phyloP scores from a whole-genome alignment of 64 coral and sea anemone genomes.

The Cladopsammia gracilis region DNA sequence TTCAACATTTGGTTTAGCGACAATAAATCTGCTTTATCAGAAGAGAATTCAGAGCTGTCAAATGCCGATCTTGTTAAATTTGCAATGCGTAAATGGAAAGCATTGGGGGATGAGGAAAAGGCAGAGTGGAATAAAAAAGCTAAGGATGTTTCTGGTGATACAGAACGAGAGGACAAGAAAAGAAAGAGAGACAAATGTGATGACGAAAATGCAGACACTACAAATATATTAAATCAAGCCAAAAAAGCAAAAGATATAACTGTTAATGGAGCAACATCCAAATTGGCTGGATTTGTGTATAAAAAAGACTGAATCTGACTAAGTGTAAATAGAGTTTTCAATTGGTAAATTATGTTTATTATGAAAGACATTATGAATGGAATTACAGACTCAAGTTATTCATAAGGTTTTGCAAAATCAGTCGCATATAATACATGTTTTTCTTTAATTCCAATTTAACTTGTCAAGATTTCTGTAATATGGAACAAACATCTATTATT shows the following conservation, averaged over 20 bases:
- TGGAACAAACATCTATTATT: too few relatives aligned
- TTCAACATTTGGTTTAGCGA: constrained; percentile 88
- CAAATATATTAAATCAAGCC: constrained; percentile 18
- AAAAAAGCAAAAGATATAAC: constrained; percentile 27
- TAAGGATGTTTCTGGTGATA: constrained; percentile 14
- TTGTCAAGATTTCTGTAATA: too few relatives aligned
- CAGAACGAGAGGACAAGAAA: constrained; percentile 70
- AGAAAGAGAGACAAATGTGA: constrained; percentile 70
- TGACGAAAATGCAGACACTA: constrained; percentile 35
- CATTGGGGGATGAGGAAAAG: constrained; percentile 66
- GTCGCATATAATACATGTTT: too few relatives aligned
- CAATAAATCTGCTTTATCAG: constrained; percentile 45
- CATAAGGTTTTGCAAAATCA: too few relatives aligned
- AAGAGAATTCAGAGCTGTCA: constrained; percentile 68
- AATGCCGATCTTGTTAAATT: constrained; percentile 72
- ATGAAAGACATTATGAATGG: too few relatives aligned
- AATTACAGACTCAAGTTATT: too few relatives aligned
- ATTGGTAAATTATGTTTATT: too few relatives aligned
- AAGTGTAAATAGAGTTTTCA: too few relatives aligned
- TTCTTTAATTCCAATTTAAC: too few relatives aligned
- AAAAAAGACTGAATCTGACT: constrained; percentile 1
- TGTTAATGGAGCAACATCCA: not conserved
- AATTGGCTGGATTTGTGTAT: constrained; percentile 41
- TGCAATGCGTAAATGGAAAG: constrained; percentile 82
- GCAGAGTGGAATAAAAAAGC: constrained; percentile 82